Evolutionary conservation across 2,888 invertebrate species (phyloP).

Genomic region (Erannis defoliaria): DNA sequence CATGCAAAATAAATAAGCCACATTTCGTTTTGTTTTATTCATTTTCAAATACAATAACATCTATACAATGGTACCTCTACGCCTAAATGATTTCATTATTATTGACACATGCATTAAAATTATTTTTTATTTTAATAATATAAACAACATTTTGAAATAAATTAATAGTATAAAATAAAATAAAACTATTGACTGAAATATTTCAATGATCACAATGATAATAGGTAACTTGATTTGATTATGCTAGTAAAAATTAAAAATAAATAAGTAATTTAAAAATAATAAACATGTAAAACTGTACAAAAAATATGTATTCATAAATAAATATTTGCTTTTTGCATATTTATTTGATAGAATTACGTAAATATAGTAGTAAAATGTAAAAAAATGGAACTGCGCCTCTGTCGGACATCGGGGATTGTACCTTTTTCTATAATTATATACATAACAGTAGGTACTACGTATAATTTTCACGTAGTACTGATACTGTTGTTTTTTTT

Average conservation of each 20-base stretch:
- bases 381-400: too few relatives aligned
- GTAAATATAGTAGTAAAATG: too few relatives aligned
- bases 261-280: slow-evolving; percentile 6
- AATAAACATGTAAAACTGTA: background rate
- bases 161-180: slow-evolving; percentile 45
- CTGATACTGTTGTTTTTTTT: too few relatives aligned
- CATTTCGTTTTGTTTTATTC: slow-evolving; percentile 77
- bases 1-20: slow-evolving; percentile 47
- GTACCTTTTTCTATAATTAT: too few relatives aligned
- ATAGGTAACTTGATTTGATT: slow-evolving; percentile 47
- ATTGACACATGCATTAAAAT: slow-evolving; percentile 80
- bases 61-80: slow-evolving; percentile 85
- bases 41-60: slow-evolving; percentile 86
- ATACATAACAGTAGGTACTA: too few relatives aligned
- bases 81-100: slow-evolving; percentile 77
- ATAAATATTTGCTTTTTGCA: too few relatives aligned
- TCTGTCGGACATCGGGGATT: too few relatives aligned
- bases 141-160: slow-evolving; percentile 45
- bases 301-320: too few relatives aligned
- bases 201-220: slow-evolving; percentile 50
- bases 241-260: slow-evolving; percentile 8
- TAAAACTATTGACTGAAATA: slow-evolving; percentile 52
- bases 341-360: too few relatives aligned
- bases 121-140: slow-evolving; percentile 52
- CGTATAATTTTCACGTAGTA: too few relatives aligned